These are phyloP conservation scores for Astyanax mexicanus DNA, from an alignment of 2,797 vertebrate genomes.

Conservation along the genomic window DNA sequence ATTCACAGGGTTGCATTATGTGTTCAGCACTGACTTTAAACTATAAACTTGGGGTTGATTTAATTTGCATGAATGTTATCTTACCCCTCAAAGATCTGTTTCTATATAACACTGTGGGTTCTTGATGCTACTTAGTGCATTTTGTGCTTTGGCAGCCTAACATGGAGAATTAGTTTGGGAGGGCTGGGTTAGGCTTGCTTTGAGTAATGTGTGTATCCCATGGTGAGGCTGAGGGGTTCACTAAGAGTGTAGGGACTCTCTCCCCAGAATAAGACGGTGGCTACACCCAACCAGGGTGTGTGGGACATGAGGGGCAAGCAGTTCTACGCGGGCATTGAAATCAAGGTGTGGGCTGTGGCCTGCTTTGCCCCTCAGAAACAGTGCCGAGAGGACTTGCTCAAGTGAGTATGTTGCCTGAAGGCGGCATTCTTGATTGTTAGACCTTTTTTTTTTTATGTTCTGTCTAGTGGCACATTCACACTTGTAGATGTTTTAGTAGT, in stretches of 20 bases:
- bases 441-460: too few species aligned
- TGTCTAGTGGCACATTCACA: too few species aligned
- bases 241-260: constrained; percentile 85
- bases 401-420: constrained; percentile 84
- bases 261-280: constrained; percentile 97
- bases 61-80: background rate
- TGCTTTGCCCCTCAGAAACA: constrained; percentile 99
- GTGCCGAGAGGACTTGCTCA: constrained; percentile 96
- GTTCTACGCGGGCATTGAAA: constrained; percentile 98
- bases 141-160: background rate
- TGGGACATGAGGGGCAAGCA: constrained; percentile 99
- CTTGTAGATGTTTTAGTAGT: too few species aligned
- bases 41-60: background rate
- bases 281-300: constrained; percentile 98
- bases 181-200: background rate
- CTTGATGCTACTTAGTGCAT: background rate
- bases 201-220: constrained; percentile 45
- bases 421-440: background rate
- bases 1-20: background rate
- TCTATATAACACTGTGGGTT: background rate
- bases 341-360: constrained; percentile 99
- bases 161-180: background rate
- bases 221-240: constrained; percentile 71
- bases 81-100: background rate
- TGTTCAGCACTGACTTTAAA: background rate